phyloP scores from a whole-genome alignment of 2,113 vertebrate species.

The Cardinalis cardinalis region DNA sequence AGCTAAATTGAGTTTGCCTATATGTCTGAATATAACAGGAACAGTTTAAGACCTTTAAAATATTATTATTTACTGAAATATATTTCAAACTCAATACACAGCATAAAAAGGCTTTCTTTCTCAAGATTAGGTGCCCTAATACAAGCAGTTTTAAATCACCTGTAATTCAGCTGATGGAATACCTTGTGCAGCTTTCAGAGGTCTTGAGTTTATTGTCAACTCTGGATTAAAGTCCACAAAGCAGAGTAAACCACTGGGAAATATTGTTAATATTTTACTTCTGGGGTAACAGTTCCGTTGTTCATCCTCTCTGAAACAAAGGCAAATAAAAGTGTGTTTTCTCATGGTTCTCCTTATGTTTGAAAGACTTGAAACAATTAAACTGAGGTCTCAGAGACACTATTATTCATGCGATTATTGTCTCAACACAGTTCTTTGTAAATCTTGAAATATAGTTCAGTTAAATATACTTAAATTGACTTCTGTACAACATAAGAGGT shows the following conservation, averaged over 20 bases:
- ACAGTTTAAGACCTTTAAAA: background rate
- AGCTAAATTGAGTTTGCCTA: background rate
- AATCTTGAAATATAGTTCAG: background rate
- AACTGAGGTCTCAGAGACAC: background rate
- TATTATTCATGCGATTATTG: background rate
- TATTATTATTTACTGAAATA: background rate
- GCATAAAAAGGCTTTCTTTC: background rate
- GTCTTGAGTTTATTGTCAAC: background rate
- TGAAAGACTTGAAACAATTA: background rate
- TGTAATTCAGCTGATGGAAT: background rate
- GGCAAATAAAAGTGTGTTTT: background rate
- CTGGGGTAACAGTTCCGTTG: background rate
- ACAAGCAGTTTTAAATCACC: background rate
- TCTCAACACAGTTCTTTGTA: background rate
- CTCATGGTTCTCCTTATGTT: accelerated
- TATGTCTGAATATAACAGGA: background rate
- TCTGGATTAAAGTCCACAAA: background rate
- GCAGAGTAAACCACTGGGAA: background rate
- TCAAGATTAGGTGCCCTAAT: background rate
- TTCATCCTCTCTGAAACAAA: background rate
- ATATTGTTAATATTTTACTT: background rate
- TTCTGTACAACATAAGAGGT: background rate
- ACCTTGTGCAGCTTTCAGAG: background rate
- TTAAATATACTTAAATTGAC: background rate
- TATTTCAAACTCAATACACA: background rate